Evolutionary conservation across 2,888 invertebrate genomes (phyloP), one percentile per base, ranked within the genome.

Genomic region (Drosophila infuscata): DNA sequence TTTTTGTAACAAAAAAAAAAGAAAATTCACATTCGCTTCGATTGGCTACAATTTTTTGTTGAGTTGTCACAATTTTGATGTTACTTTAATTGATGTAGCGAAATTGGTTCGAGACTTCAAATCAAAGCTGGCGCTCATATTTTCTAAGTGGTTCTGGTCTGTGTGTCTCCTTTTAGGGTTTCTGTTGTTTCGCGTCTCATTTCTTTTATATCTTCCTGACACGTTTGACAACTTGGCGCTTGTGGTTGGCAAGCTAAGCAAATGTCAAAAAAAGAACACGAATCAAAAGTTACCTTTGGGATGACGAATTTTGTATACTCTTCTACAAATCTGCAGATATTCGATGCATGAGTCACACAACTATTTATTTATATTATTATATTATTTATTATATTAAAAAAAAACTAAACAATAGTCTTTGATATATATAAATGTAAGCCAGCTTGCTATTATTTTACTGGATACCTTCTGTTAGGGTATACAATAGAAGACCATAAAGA

Each of bases 1-100:
- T 88, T 83, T 84, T 88, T 46, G 75, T 70, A 82, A 3, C 25
- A 25, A 84, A 84, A 73, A 82, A 73, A 79, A 29, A 25, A n/a
- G n/a, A 1, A 25, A 29, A 84, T 89, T 89, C 79, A 80, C 88
- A 80, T 75, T 62, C 85, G 87, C 89, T 80, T 89, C 79, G 79
- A 72, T 67, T 53, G 60, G 41, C 41, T 17, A 15, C 32, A 62
- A 64, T 36, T 77, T 46, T 64, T 57, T 3, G 63, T 62, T 54
- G 38, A 36, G 25, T 5, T 46, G 7, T 36, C 54, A 36, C 20
- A 51, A 29, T 48, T 43, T 29, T 43, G 36, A 20, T 15, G 8
- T 46, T 48, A 52, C 66, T 64, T 61, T 74, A 74, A 76, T 78
- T 78, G 64, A 49, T 33, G 25, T 32, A 54, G 33, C 54, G 41